Evolutionary conservation across 2,888 invertebrate species (phyloP).

Genomic region (Antheraea assamensis): DNA sequence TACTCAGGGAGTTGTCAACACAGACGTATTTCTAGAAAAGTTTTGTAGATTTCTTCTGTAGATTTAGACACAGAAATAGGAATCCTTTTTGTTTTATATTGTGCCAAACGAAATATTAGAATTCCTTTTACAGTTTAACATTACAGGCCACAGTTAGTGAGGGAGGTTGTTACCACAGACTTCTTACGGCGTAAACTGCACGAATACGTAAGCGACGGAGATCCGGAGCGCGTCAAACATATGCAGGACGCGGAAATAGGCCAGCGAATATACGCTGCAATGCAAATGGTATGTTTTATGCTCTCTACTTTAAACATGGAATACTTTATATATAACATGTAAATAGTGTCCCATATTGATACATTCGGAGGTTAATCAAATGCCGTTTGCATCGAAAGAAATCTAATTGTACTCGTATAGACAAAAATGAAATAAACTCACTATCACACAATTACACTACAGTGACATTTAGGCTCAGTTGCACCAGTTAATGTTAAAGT

Average conservation of each 20-base stretch:
- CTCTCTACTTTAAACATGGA: too few relatives aligned
- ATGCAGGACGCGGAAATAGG: conserved; percentile 88
- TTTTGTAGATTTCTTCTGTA: too few relatives aligned
- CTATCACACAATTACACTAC: too few relatives aligned
- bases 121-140: conserved; percentile 27
- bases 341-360: too few relatives aligned
- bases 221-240: conserved; percentile 52
- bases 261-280: conserved; percentile 87
- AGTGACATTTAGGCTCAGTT: too few relatives aligned
- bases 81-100: background rate
- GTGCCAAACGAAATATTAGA: conserved; percentile 19
- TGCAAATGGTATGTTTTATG: conserved; percentile 80
- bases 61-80: too few relatives aligned
- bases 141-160: conserved; percentile 52
- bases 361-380: too few relatives aligned
- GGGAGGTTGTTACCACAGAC: conserved; percentile 47
- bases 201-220: conserved; percentile 65
- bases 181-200: conserved; percentile 56
- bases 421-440: too few relatives aligned
- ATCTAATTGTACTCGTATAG: too few relatives aligned
- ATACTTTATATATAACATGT: too few relatives aligned
- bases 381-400: too few relatives aligned
- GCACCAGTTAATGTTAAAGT: too few relatives aligned
- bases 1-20: conserved; percentile 46
- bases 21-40: conserved; percentile 32